Conservation (phyloP, 2,797 vertebrate genomes). For the Sylvilagus floridanus region DNA sequence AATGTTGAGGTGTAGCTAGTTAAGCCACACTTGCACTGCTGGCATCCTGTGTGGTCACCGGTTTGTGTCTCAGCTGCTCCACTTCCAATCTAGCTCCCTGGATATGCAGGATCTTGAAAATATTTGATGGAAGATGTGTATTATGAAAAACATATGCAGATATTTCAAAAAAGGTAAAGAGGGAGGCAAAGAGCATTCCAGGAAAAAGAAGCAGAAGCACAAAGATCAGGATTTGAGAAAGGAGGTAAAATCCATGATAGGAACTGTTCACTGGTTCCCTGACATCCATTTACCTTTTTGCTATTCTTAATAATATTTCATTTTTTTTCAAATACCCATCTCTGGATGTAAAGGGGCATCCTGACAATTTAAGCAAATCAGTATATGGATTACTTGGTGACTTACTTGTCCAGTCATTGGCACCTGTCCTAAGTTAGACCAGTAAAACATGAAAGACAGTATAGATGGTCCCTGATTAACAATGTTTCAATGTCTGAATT, state of each 20-base stretch:
- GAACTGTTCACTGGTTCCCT: neutral
- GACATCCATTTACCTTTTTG: neutral
- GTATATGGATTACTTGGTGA: neutral
- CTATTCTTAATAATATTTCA: neutral
- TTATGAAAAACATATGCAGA: no score
- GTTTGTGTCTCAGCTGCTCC: no score
- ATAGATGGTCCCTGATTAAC: neutral
- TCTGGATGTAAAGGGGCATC: neutral
- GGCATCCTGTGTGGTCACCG: no score
- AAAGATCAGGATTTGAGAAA: neutral
- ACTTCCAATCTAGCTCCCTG: no score
- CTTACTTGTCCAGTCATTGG: neutral
- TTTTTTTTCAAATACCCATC: conserved; percentile 9
- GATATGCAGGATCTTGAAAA: no score
- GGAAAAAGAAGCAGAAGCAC: neutral
- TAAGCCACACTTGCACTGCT: no score
- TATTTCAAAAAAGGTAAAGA: neutral
- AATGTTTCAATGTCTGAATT: neutral
- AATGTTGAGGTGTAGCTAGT: no score
- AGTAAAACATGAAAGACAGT: conserved; percentile 31
- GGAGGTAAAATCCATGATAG: neutral
- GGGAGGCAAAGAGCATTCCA: neutral
- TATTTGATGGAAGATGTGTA: no score
- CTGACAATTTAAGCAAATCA: conserved; percentile 11
- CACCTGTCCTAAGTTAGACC: neutral